Percentiles rank a stretch among this genome's conserved stretches.
Conservation (phyloP, 2,797 vertebrate species). For the Chanos chanos region DNA sequence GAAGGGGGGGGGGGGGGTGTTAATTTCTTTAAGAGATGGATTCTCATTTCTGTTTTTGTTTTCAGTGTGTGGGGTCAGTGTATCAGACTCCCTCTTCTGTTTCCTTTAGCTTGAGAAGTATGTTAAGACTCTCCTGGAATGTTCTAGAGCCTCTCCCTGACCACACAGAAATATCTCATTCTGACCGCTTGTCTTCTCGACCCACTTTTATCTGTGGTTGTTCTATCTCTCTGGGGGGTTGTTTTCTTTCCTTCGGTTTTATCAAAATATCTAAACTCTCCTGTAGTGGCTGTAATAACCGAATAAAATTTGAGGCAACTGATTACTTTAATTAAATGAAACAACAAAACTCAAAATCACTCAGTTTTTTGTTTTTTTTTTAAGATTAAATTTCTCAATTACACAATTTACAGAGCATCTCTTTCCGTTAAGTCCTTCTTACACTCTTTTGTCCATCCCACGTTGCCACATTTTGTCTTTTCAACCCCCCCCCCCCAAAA, state of each 20-base stretch:
- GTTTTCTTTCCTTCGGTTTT: neutral
- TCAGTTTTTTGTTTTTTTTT: too few species aligned
- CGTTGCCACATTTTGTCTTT: too few species aligned
- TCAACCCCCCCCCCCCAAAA: too few species aligned
- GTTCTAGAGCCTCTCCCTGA: conserved; percentile 37
- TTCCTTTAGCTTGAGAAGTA: conserved; percentile 26
- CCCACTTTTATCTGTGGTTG: neutral
- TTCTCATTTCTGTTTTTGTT: conserved; percentile 39
- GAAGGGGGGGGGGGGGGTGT: conserved; percentile 26
- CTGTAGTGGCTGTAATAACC: too few species aligned
- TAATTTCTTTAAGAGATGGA: conserved; percentile 39
- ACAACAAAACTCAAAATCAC: too few species aligned
- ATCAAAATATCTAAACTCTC: too few species aligned
- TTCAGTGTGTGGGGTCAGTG: conserved; percentile 30
- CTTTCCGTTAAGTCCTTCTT: too few species aligned
- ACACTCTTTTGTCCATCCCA: too few species aligned
- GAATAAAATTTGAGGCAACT: too few species aligned
- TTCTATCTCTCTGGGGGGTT: neutral
- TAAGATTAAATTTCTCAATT: too few species aligned
- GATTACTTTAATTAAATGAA: too few species aligned
- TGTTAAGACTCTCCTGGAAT: conserved; percentile 22
- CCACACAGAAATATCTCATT: conserved; percentile 23
- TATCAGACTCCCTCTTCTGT: conserved; percentile 27
- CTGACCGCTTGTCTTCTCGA: neutral
- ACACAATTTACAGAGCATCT: too few species aligned